A percentile compares a stretch with the other conserved stretches of the same genome.
Evolutionary conservation across 1,140 invertebrate genomes (phyloP).

Genomic region (Frieseomelitta varia): DNA sequence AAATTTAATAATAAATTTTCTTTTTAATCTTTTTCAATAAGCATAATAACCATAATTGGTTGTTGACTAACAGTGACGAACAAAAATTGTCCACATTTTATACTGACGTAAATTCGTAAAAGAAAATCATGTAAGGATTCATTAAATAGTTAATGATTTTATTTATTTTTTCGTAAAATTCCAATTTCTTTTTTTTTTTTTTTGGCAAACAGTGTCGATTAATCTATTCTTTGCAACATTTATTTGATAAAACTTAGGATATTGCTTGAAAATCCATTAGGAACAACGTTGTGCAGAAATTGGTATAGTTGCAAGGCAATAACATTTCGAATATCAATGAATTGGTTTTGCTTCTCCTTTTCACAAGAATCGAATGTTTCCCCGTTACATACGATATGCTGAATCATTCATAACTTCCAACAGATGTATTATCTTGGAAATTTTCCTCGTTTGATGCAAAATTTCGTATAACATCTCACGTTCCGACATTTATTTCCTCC

Average conservation of each 20-base stretch:
- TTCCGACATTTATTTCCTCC: not conserved
- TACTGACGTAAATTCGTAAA: too few species aligned
- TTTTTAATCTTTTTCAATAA: too few species aligned
- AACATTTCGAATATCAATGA: slow-evolving; percentile 1
- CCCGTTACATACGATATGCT: not conserved
- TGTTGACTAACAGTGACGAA: too few species aligned
- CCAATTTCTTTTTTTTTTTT: too few species aligned
- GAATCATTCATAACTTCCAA: slow-evolving; percentile 6
- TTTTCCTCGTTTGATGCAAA: not conserved
- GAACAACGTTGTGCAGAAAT: not conserved
- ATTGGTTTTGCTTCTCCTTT: not conserved
- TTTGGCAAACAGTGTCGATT: too few species aligned
- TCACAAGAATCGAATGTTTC: not conserved
- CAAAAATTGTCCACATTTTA: too few species aligned
- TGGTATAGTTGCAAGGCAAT: not conserved
- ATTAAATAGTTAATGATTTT: too few species aligned
- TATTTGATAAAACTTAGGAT: not conserved
- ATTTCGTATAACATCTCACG: not conserved
- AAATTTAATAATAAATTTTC: too few species aligned
- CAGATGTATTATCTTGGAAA: not conserved
- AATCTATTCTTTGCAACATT: not conserved
- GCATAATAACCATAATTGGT: too few species aligned
- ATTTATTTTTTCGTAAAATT: too few species aligned
- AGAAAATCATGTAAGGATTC: too few species aligned
- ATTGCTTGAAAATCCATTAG: not conserved